Base-by-base conservation (phyloP, 2,113 vertebrate species). In the Atherinomorus stipes region DNA sequence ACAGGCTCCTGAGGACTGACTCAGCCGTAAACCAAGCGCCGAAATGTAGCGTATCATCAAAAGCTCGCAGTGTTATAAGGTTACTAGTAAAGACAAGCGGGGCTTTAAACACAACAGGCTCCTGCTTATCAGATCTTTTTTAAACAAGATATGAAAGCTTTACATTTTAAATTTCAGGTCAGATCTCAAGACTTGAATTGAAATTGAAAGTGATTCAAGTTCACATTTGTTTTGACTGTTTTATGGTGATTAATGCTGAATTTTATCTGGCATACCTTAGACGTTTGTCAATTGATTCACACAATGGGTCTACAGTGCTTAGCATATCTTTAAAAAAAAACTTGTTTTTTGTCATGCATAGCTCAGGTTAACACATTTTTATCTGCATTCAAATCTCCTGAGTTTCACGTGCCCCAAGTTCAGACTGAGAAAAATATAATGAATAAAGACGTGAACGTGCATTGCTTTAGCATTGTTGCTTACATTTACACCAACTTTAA, bases 51-150 rank as follows among this genome's bases (percentile, higher is more conserved):
- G n/a, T 7, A 61, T 68, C 74, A 31, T 64, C 56, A 69, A 77
- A 53, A 42, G 22, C 45, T 26, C 26, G 26, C 23, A 1, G 18
- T 11, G 50, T 52, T 72, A 47, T 31, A 52, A 50, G 60, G 66
- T 60, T 64, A 60, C 47, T 2, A 8, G 38, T 9, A 8, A 60
- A 25, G 56, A 50, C 45, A 71, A 83, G 74, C 78, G 47, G 47
- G 68, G 74, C 66, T 57, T 62, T 23, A 11, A 44, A 71, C n/a
- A 71, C 34, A 53, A 71, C 45, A 4, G 40, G 5, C 62, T 19
- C 21, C 40, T 23, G 61, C 52, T 65, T 60, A 85, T 85, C 83
- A 74, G 71, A 85, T 83, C 25, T 12, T 1, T 19, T 53, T 23
- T 37, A 22, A 1, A 5, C 31, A 22, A 66, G 15, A 44, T 64